Evolutionary conservation across 2,797 vertebrate species (phyloP), one percentile per base, ranked within the genome.

Genomic region (Lerista edwardsae): DNA sequence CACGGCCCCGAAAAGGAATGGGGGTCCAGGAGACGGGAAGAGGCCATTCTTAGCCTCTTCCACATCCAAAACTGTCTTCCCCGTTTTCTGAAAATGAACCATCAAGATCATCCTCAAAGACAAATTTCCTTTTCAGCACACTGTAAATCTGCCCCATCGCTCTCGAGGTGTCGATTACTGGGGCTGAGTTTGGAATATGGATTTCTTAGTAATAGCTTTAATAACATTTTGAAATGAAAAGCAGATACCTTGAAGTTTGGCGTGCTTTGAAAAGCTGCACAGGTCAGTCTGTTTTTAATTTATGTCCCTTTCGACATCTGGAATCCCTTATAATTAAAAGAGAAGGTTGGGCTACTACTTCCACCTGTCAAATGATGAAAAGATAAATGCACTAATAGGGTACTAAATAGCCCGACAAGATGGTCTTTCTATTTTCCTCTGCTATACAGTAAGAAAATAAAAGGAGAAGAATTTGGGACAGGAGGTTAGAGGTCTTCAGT

Each of bases 291-390:
- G 98, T 97, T 98, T 98, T 97, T 98, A 97, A 99, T 99, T 98
- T 98, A 98, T 95, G 96, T 94, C 91, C 97, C 96, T 95, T 97
- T 97, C 96, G 97, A 98, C 98, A 99, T 99, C 98, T 99, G 98
- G 98, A 98, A 98, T 98, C 97, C 97, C 97, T 99, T 99, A 99
- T 98, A 98, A 99, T 99, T 99, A 98, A 98, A 98, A 98, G 97
- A 97, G 98, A 98, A 98, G 98, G 97, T 97, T 96, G 97, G 96
- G 97, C 97, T 98, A 98, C 97, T 98, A 76, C 97, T 99, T 99
- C 98, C 98, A 99, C 98, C 98, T 99, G 98, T 98, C 98, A 98
- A 98, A 98, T 95, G 97, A 97, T 98, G 97, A 98, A 98, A 98
- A 98, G 98, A 99, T 97, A 97, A 97, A 98, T 97, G 97, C 96